A percentile compares a stretch with the other conserved stretches of the same genome.
Evolutionary conservation across 2,113 vertebrate genomes (phyloP).

Genomic region (Dermatemys mawii): DNA sequence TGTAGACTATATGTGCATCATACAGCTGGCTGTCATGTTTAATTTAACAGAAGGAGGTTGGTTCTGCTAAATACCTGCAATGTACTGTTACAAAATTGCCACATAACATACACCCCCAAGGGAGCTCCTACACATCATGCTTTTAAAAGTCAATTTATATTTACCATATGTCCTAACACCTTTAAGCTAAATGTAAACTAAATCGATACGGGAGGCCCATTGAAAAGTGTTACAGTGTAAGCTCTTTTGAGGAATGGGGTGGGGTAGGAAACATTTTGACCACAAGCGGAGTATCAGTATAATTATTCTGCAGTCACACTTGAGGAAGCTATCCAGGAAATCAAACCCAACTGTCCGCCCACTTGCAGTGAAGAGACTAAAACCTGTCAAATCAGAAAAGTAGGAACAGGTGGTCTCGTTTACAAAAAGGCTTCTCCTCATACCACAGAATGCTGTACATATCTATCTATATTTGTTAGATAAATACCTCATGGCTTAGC

Average conservation of each 20-base stretch:
- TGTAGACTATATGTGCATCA: neutral
- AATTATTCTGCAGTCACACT: slow-evolving; percentile 73
- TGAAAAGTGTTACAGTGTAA: neutral
- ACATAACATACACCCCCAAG: slow-evolving; percentile 38
- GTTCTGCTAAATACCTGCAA: slow-evolving; percentile 28
- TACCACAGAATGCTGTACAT: neutral
- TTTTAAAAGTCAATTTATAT: slow-evolving; percentile 58
- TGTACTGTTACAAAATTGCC: slow-evolving; percentile 34
- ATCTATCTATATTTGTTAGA: slow-evolving; percentile 20
- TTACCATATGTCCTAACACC: neutral
- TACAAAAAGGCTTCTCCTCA: slow-evolving; percentile 31
- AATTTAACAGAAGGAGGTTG: neutral
- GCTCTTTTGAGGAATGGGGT: neutral
- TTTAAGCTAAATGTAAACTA: neutral
- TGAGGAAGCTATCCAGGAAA: slow-evolving; percentile 66
- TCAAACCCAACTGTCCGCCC: slow-evolving; percentile 70
- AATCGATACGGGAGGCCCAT: neutral
- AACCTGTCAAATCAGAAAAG: slow-evolving; percentile 66
- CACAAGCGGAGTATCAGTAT: slow-evolving; percentile 69
- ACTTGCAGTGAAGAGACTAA: slow-evolving; percentile 61
- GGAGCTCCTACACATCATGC: slow-evolving; percentile 3
- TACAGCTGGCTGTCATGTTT: neutral
- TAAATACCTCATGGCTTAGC: neutral
- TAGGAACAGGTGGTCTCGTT: slow-evolving; percentile 69
- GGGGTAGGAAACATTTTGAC: slow-evolving; percentile 61